A percentile compares a stretch with the other conserved stretches of the same genome.
phyloP scores from a whole-genome alignment of 2,113 vertebrate genomes.

The Corydoras maculifer region DNA sequence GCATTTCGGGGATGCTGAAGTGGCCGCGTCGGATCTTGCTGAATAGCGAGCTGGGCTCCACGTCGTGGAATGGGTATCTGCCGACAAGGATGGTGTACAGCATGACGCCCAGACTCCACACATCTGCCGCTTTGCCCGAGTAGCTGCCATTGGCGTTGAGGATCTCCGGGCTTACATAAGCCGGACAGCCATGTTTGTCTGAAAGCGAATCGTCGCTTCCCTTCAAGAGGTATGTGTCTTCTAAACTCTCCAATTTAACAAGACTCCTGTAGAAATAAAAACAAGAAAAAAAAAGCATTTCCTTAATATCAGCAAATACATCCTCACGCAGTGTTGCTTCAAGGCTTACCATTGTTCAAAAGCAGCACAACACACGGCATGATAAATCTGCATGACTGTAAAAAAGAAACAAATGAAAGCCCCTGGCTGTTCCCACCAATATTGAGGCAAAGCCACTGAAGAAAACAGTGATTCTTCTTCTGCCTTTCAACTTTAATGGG shows the following conservation, averaged over 20 bases:
- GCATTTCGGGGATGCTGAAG: conserved; percentile 96
- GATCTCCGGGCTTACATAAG: conserved; percentile 98
- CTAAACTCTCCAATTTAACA: conserved; percentile 94
- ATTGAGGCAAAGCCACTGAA: not conserved
- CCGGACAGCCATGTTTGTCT: conserved; percentile 97
- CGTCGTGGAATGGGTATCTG: conserved; percentile 97
- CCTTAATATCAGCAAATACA: not conserved
- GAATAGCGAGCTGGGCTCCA: conserved; percentile 94
- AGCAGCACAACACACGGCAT: too few species aligned
- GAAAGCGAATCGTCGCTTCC: conserved; percentile 90
- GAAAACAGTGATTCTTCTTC: conserved; percentile 21
- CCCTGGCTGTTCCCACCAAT: conserved; percentile 18
- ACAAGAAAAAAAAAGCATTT: not conserved
- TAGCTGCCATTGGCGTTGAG: conserved; percentile 97
- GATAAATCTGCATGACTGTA: conserved; percentile 16
- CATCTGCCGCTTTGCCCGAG: conserved; percentile 95
- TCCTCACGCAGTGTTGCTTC: not conserved
- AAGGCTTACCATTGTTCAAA: not conserved
- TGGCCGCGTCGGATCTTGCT: conserved; percentile 97
- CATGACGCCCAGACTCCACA: conserved; percentile 99
- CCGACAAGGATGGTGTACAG: conserved; percentile 98
- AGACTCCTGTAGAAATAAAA: conserved; percentile 67
- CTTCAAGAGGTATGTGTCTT: conserved; percentile 90
- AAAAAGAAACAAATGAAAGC: conserved; percentile 20
- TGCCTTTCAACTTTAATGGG: conserved; percentile 17